Evolutionary conservation across 2,113 vertebrate genomes (phyloP).

Genomic region (Balaeniceps rex): DNA sequence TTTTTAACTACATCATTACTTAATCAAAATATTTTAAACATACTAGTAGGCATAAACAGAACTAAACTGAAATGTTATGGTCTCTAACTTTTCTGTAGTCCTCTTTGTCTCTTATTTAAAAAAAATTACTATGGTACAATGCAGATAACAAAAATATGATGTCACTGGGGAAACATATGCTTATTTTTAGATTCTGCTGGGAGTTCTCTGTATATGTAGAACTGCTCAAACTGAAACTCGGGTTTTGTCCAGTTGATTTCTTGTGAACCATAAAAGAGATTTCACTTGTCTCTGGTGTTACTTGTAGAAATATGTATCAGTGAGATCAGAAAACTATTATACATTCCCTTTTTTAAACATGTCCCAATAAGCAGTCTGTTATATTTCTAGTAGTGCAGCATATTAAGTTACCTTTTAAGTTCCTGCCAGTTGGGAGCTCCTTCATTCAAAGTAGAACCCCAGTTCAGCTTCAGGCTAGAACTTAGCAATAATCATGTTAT

Average conservation of each 20-base stretch:
- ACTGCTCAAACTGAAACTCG: slow-evolving; percentile 65
- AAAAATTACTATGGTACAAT: slow-evolving; percentile 34
- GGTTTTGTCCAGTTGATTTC: slow-evolving; percentile 79
- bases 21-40: slow-evolving; percentile 42
- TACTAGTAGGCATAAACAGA: slow-evolving; percentile 28
- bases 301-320: slow-evolving; percentile 72
- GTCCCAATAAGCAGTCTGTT: slow-evolving; percentile 76
- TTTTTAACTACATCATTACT: slow-evolving; percentile 16
- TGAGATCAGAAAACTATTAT: slow-evolving; percentile 76
- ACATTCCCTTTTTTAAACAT: slow-evolving; percentile 67
- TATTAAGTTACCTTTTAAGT: slow-evolving; percentile 81
- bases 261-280: slow-evolving; percentile 80
- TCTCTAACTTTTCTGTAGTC: slow-evolving; percentile 48
- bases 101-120: slow-evolving; percentile 47
- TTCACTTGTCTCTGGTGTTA: slow-evolving; percentile 71
- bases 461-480: slow-evolving; percentile 70
- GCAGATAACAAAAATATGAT: slow-evolving; percentile 67
- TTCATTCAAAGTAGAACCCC: slow-evolving; percentile 55
- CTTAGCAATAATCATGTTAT: slow-evolving; percentile 68
- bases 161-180: slow-evolving; percentile 70
- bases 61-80: slow-evolving; percentile 12
- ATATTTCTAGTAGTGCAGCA: slow-evolving; percentile 68
- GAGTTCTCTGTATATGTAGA: slow-evolving; percentile 74
- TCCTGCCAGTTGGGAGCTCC: slow-evolving; percentile 72
- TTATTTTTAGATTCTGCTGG: slow-evolving; percentile 83